These are phyloP conservation scores for Actias luna DNA, from an alignment of 2,888 invertebrate genomes.

Conservation along the genomic window DNA sequence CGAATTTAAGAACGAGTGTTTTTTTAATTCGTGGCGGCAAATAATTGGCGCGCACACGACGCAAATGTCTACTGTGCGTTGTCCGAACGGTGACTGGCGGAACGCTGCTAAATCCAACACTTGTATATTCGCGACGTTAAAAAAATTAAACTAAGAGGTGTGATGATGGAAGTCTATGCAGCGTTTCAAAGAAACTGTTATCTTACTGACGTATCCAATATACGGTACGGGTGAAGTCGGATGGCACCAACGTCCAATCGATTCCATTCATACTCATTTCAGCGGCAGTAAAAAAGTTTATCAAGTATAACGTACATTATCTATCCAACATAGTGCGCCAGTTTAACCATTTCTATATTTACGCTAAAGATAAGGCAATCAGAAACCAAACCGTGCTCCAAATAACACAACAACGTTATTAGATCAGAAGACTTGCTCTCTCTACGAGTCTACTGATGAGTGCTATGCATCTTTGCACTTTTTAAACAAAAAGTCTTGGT, in stretches of 20 bases:
- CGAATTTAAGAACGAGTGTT: slow-evolving; percentile 45
- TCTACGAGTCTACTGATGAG: not conserved
- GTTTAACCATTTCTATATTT: not conserved
- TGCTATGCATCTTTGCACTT: not conserved
- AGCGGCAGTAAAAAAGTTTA: not conserved
- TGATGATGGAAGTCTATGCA: slow-evolving; percentile 67
- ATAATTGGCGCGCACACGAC: slow-evolving; percentile 52
- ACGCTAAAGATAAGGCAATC: not conserved
- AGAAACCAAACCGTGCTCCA: not conserved
- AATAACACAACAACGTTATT: not conserved
- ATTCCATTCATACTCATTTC: slow-evolving; percentile 12
- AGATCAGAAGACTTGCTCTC: not conserved
- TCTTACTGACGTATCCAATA: slow-evolving; percentile 22
- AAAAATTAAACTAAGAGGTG: slow-evolving; percentile 70
- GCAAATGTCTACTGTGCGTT: slow-evolving; percentile 62
- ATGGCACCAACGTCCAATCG: slow-evolving; percentile 21
- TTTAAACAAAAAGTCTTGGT: not conserved
- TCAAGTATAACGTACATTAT: not conserved
- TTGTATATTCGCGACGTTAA: slow-evolving; percentile 75
- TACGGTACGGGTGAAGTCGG: slow-evolving; percentile 14
- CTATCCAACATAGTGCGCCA: not conserved
- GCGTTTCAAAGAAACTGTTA: slow-evolving; percentile 34
- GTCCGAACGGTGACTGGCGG: slow-evolving; percentile 72
- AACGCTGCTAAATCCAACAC: slow-evolving; percentile 59
- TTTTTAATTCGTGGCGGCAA: slow-evolving; percentile 69